Conservation (phyloP, 1,140 invertebrate species). For the Lepidurus apus region DNA sequence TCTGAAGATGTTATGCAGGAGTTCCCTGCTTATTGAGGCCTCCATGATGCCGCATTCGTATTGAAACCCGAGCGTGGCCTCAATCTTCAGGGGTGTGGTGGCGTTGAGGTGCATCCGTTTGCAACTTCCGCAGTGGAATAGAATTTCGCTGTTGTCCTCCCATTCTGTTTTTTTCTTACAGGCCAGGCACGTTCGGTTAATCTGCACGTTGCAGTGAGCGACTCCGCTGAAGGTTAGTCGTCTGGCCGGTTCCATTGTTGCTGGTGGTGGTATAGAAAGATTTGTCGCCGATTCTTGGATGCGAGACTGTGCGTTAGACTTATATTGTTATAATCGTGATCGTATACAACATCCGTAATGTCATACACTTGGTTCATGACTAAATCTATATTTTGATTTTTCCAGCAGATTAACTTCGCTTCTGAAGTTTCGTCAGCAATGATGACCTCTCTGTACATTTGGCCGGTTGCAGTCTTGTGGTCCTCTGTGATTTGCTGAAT, state of each 20-base stretch:
- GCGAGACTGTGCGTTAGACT: background rate
- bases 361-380: background rate
- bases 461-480: background rate
- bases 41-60: background rate
- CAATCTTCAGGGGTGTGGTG: background rate
- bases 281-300: background rate
- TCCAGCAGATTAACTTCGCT: background rate
- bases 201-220: background rate
- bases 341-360: background rate
- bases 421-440: background rate
- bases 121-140: too few relatives aligned
- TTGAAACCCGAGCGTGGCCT: background rate
- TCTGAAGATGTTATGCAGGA: background rate
- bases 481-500: background rate
- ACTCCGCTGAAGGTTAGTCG: background rate
- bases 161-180: background rate
- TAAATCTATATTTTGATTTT: background rate
- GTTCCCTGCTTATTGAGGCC: background rate
- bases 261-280: background rate
- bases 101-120: background rate
- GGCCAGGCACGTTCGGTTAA: background rate
- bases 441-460: background rate
- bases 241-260: background rate
- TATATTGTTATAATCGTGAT: background rate
- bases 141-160: background rate